A percentile compares a stretch with the other conserved stretches of the same genome.
phyloP scores from a whole-genome alignment of 2,113 vertebrate genomes.

The Columbina picui region DNA sequence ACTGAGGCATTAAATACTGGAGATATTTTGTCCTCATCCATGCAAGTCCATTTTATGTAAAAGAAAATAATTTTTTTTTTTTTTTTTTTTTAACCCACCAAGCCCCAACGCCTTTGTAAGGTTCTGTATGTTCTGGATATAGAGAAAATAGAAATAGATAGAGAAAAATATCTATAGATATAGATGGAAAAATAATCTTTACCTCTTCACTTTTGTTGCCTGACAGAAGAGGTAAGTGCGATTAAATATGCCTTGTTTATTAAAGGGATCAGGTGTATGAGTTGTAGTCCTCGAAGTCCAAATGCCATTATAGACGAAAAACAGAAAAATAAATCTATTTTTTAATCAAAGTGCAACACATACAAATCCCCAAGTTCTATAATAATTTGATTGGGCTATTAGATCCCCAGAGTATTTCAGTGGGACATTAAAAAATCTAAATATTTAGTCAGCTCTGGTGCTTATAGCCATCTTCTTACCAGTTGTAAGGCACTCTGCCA shows the following conservation, averaged over 20 bases:
- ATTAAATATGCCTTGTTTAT: neutral
- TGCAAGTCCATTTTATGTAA: neutral
- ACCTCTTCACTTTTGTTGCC: neutral
- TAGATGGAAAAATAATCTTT: neutral
- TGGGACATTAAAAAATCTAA: neutral
- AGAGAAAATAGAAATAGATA: too few species aligned
- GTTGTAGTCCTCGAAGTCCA: neutral
- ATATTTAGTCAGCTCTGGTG: neutral
- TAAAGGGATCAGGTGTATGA: neutral
- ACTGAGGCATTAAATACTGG: neutral
- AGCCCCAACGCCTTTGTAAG: neutral
- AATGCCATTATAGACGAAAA: neutral
- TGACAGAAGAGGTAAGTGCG: neutral
- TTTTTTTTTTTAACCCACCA: neutral
- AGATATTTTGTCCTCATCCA: neutral
- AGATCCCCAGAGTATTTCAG: neutral
- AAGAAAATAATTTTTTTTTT: neutral
- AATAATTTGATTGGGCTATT: neutral
- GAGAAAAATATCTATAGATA: too few species aligned
- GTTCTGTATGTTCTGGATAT: neutral
- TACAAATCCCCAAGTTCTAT: neutral
- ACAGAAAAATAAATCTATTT: neutral
- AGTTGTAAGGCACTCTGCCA: neutral
- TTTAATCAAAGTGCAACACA: neutral
- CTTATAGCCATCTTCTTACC: neutral